These are phyloP conservation scores for Pheucticus melanocephalus DNA, from an alignment of 2,113 vertebrate genomes.

Conservation along the genomic window DNA sequence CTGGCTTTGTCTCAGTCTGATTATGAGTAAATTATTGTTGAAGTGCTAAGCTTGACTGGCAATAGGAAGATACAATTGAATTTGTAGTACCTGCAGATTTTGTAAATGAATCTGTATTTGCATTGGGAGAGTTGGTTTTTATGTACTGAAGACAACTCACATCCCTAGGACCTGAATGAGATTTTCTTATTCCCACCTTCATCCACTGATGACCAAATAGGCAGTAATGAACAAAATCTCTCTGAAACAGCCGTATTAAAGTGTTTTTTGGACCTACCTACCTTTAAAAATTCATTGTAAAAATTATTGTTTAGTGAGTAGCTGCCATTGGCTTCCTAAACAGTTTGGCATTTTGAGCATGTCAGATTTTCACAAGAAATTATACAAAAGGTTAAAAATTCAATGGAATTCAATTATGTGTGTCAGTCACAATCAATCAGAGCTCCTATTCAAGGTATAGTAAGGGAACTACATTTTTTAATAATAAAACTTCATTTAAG, in stretches of 20 bases:
- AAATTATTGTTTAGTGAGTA: neutral
- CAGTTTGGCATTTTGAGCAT: neutral
- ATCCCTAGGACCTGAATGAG: neutral
- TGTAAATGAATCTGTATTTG: neutral
- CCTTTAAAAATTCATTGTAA: neutral
- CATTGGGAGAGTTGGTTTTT: neutral
- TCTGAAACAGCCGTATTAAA: neutral
- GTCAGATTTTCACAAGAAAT: neutral
- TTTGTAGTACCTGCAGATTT: neutral
- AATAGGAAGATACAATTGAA: neutral
- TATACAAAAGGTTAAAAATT: neutral
- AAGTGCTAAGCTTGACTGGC: conserved; percentile 7
- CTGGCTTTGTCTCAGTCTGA: conserved; percentile 6
- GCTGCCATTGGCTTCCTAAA: neutral
- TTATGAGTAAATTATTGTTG: conserved; percentile 32
- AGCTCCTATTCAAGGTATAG: neutral
- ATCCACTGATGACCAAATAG: neutral
- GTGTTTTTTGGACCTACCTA: neutral
- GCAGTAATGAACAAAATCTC: neutral
- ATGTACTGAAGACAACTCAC: neutral
- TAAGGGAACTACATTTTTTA: neutral
- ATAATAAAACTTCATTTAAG: neutral
- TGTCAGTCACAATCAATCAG: neutral
- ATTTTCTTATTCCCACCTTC: neutral
- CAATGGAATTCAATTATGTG: neutral